These are phyloP conservation scores for Sebastes dallii DNA, from an alignment of 2,797 vertebrate genomes.

Conservation along the genomic window DNA sequence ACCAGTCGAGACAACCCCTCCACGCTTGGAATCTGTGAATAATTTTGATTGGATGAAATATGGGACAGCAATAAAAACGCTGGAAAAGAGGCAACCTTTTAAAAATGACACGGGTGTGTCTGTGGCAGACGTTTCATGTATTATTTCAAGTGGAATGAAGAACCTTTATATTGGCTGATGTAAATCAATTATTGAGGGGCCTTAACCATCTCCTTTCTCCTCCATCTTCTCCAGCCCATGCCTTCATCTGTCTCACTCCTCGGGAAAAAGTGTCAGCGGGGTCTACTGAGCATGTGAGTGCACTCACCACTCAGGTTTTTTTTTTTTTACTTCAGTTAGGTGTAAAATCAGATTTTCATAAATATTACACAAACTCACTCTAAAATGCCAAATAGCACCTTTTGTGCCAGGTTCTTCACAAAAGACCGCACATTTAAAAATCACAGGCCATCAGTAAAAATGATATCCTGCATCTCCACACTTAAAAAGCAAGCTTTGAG, in stretches of 20 bases:
- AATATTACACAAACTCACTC: neutral
- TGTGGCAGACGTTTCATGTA: conserved; percentile 60
- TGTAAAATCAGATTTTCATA: conserved; percentile 14
- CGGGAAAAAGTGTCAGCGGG: neutral
- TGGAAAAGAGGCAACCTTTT: conserved; percentile 30
- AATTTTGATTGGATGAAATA: conserved; percentile 38
- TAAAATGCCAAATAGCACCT: neutral
- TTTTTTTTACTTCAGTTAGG: neutral
- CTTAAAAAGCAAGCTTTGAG: conserved; percentile 6
- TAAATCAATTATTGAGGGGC: conserved; percentile 57
- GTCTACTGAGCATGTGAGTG: neutral
- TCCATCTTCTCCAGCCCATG: neutral
- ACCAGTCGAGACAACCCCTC: conserved; percentile 7
- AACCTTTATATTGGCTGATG: conserved; percentile 45
- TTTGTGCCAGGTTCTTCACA: neutral
- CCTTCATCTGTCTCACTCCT: neutral
- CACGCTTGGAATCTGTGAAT: conserved; percentile 27
- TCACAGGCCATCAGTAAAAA: conserved; percentile 9
- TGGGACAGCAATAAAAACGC: conserved; percentile 3
- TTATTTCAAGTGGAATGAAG: conserved; percentile 67
- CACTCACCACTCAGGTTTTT: neutral
- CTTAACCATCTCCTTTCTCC: conserved; percentile 27
- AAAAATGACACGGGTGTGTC: conserved; percentile 63
- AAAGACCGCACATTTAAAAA: neutral
- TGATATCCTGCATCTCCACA: conserved; percentile 4